A percentile compares a stretch with the other conserved stretches of the same genome.
phyloP scores from a whole-genome alignment of 2,888 invertebrate genomes.

The Psylliodes chrysocephalus region DNA sequence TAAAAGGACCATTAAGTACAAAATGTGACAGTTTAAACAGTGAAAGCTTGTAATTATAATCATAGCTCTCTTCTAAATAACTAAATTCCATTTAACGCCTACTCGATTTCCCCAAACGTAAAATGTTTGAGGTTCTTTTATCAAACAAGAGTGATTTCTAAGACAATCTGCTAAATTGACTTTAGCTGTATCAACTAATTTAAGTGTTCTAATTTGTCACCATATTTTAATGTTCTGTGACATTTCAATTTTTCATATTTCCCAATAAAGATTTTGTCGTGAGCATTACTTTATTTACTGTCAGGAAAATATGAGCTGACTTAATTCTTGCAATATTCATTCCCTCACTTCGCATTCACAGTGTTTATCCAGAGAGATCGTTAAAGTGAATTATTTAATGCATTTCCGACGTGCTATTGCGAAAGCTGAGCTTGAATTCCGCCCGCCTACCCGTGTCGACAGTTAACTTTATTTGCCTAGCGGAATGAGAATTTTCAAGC shows the following conservation, averaged over 20 bases:
- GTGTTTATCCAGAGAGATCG: constrained; percentile 27
- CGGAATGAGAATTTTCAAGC: constrained; percentile 10
- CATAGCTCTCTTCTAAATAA: too few species aligned
- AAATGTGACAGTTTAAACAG: too few species aligned
- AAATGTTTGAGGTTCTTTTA: too few species aligned
- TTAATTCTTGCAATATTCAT: constrained; percentile 23
- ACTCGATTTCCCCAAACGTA: too few species aligned
- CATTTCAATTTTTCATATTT: constrained; percentile 11
- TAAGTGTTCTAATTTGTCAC: too few species aligned
- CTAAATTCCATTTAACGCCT: too few species aligned
- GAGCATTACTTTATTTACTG: constrained; percentile 20
- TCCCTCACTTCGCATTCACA: constrained; percentile 11
- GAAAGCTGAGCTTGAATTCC: not conserved
- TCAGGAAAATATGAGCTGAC: constrained; percentile 14
- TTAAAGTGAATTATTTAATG: constrained; percentile 31
- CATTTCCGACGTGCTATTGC: constrained; percentile 19
- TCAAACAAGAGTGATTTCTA: too few species aligned
- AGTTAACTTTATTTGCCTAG: constrained; percentile 19
- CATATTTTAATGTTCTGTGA: not conserved
- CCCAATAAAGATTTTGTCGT: constrained; percentile 3
- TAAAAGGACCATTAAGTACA: too few species aligned
- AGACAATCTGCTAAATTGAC: too few species aligned
- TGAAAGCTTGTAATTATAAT: too few species aligned
- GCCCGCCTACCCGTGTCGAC: constrained; percentile 8
- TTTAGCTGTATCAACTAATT: too few species aligned